Evolutionary conservation across 1,140 invertebrate species (phyloP).

Genomic region (Diabrotica virgifera): DNA sequence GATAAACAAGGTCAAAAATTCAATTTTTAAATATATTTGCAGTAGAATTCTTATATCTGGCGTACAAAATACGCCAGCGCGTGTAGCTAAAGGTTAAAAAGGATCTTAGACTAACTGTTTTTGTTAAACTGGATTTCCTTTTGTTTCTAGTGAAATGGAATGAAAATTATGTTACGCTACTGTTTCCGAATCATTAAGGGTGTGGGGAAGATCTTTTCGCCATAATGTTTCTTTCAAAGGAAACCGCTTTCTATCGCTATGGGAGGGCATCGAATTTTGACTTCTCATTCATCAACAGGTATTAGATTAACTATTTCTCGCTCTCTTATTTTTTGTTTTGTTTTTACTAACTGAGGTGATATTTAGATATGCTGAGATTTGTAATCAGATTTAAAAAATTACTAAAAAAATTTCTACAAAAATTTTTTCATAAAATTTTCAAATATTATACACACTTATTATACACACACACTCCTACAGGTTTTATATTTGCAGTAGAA

Average conservation of each 20-base stretch:
- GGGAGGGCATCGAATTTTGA: constrained; percentile 24
- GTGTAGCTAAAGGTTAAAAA: no score
- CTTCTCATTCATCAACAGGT: constrained; percentile 36
- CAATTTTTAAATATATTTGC: no score
- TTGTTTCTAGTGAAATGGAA: no score
- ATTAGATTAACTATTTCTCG: constrained; percentile 34
- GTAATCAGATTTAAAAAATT: constrained; percentile 9
- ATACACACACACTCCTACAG: no score
- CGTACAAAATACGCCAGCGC: no score
- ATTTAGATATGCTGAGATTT: constrained; percentile 10
- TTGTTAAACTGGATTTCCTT: no score
- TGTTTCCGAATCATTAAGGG: constrained; percentile 19
- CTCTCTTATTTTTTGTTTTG: constrained; percentile 8
- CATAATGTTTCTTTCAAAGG: constrained; percentile 30
- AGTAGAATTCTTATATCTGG: no score
- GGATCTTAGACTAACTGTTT: no score
- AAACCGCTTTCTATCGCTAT: constrained; percentile 34
- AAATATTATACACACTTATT: background rate
- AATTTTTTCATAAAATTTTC: no score
- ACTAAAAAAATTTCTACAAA: constrained; percentile 13
- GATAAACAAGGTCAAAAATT: no score
- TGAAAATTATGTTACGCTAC: background rate
- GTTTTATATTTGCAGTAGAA: no score
- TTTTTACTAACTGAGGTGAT: background rate
- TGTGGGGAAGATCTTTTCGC: constrained; percentile 30